Conservation (phyloP, 2,888 invertebrate genomes). For the Slavum lentiscoides region DNA sequence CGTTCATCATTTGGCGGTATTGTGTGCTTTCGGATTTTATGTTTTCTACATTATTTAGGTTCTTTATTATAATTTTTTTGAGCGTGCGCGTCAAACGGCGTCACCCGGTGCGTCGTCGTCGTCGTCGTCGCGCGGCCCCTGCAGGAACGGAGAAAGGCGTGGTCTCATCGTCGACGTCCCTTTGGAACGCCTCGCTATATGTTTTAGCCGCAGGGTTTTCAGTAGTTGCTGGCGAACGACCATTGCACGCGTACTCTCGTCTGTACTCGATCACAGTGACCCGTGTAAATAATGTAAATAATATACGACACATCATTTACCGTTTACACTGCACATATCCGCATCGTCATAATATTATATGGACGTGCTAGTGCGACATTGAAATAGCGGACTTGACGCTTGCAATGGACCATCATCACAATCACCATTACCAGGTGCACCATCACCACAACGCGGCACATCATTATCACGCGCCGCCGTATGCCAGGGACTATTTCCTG, state of each 20-base stretch:
- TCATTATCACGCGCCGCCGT: constrained; percentile 38
- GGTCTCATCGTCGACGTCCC: constrained; percentile 9
- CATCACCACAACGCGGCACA: constrained; percentile 19
- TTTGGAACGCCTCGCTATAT: constrained; percentile 22
- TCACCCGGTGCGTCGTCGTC: neutral
- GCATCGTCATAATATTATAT: no score
- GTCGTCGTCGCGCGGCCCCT: neutral
- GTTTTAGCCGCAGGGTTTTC: neutral
- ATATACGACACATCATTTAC: no score
- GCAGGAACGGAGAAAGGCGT: constrained; percentile 12
- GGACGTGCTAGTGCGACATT: no score
- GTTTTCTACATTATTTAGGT: no score
- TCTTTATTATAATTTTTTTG: no score
- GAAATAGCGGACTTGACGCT: no score
- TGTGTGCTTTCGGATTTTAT: no score
- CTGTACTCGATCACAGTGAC: no score
- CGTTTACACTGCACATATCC: no score
- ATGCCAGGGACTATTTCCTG: constrained; percentile 40
- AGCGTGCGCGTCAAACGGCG: no score
- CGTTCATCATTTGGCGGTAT: no score
- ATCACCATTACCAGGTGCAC: constrained; percentile 13
- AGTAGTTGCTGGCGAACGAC: neutral
- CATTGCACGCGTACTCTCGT: neutral
- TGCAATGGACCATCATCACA: constrained; percentile 37
- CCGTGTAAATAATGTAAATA: no score